Conservation (phyloP, 2,797 vertebrate genomes). For the Acestrorhynchus altus region DNA sequence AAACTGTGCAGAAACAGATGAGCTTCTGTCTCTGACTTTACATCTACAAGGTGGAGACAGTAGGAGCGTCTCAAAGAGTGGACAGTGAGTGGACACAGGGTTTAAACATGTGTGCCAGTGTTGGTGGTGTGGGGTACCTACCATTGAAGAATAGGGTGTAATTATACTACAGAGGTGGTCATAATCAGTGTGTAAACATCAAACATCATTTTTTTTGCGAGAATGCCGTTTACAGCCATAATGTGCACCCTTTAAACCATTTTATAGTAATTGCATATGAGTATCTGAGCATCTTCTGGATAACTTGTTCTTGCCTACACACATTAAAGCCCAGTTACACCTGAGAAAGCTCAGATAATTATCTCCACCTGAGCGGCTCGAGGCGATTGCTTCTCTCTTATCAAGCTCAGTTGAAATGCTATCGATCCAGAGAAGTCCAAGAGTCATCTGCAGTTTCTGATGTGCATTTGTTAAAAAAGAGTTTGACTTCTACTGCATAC, state of each 20-base stretch:
- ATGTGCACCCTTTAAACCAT: neutral
- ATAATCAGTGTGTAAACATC: too few species aligned
- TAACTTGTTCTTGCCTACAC: neutral
- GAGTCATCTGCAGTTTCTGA: neutral
- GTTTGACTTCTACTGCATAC: neutral
- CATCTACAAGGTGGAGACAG: too few species aligned
- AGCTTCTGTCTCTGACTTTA: too few species aligned
- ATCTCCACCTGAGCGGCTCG: neutral
- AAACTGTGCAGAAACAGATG: too few species aligned
- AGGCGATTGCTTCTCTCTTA: conserved; percentile 6
- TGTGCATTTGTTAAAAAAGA: conserved; percentile 13
- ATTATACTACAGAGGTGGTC: too few species aligned
- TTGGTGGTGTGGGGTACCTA: too few species aligned
- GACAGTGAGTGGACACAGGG: too few species aligned
- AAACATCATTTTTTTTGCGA: too few species aligned
- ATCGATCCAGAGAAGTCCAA: neutral
- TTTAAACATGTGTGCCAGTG: too few species aligned
- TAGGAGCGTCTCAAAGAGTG: too few species aligned
- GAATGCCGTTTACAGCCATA: neutral
- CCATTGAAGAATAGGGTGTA: too few species aligned
- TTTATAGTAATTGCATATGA: neutral
- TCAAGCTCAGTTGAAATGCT: neutral
- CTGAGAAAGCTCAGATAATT: neutral
- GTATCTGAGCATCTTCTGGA: neutral
- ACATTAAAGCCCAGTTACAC: neutral